Conservation (phyloP, 2,113 vertebrate genomes). For the Sorex fumeus region DNA sequence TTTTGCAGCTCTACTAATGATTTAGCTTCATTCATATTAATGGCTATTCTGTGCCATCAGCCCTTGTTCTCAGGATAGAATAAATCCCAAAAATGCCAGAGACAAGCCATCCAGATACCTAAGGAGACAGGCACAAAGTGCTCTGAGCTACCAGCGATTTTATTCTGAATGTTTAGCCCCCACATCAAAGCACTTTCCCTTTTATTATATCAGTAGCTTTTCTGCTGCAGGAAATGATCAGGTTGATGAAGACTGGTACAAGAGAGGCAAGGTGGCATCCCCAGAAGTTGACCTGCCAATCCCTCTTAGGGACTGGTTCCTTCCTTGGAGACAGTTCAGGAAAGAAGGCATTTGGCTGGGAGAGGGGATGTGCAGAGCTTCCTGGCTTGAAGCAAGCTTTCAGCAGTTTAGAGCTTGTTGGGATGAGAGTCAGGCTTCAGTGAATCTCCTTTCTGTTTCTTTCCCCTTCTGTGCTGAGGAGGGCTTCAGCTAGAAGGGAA, state of each 20-base stretch:
- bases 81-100: background rate
- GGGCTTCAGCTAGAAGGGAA: background rate
- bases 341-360: no score
- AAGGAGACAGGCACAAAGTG: background rate
- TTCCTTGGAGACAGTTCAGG: background rate
- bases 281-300: background rate
- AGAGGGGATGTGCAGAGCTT: background rate
- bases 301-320: background rate
- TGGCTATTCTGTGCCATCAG: background rate
- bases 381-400: background rate
- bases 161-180: no score
- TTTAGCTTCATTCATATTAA: background rate
- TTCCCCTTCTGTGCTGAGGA: background rate
- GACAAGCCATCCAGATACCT: background rate
- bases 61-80: background rate
- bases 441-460: background rate
- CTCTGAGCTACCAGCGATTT: no score
- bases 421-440: background rate
- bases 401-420: background rate
- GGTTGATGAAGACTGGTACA: background rate
- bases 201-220: background rate
- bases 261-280: background rate
- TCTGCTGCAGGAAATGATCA: background rate
- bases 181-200: background rate
- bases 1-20: background rate